Evolutionary conservation across 1,140 invertebrate species (phyloP).

Genomic region (Zaprionus tsacasi): DNA sequence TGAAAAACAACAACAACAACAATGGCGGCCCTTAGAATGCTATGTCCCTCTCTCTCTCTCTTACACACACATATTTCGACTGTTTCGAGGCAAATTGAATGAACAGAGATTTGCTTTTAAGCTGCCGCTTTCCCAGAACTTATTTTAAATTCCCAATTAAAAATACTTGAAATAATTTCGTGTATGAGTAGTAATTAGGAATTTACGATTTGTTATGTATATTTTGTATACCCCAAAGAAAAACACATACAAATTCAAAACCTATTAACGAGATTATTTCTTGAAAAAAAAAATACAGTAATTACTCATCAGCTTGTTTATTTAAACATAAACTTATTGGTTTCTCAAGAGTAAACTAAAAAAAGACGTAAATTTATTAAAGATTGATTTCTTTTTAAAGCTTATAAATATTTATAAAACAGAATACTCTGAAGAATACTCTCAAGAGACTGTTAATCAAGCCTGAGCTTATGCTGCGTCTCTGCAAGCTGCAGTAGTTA

Average conservation of each 20-base stretch:
- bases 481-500: background rate
- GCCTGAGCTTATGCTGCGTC: background rate
- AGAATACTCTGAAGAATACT: background rate
- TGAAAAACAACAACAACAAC: constrained; percentile 1
- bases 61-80: background rate
- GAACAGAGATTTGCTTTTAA: constrained; percentile 31
- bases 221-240: background rate
- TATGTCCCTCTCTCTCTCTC: background rate
- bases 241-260: background rate
- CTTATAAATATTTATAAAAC: background rate
- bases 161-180: constrained; percentile 1
- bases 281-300: background rate
- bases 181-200: background rate
- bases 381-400: background rate
- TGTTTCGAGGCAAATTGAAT: constrained; percentile 23
- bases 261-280: background rate
- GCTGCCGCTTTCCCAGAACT: background rate
- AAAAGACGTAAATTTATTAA: background rate
- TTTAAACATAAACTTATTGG: background rate
- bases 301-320: background rate
- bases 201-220: background rate
- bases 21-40: background rate
- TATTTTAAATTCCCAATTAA: constrained; percentile 18
- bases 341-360: background rate
- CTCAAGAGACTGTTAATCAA: background rate